phyloP scores from a whole-genome alignment of 2,888 invertebrate species.

The Fabriciana adippe region DNA sequence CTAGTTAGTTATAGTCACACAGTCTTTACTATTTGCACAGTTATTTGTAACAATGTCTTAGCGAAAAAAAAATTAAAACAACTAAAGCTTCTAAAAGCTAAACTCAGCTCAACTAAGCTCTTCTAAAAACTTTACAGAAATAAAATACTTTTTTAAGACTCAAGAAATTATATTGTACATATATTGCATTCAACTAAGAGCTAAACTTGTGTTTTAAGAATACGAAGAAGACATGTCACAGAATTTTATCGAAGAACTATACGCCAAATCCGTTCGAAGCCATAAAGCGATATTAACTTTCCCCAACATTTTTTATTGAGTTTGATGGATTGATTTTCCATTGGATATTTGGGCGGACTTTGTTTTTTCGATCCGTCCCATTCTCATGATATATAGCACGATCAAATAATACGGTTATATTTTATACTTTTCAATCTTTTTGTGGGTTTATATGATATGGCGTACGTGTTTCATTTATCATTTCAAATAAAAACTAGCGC shows the following conservation, averaged over 20 bases:
- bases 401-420: conserved; percentile 58
- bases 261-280: conserved; percentile 42
- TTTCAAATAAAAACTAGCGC: conserved; percentile 12
- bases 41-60: too few species aligned
- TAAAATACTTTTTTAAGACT: too few species aligned
- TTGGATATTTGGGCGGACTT: conserved; percentile 58
- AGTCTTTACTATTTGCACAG: too few species aligned
- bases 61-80: too few species aligned
- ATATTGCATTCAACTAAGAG: neutral
- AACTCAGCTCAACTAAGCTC: too few species aligned
- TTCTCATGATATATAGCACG: conserved; percentile 53
- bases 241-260: conserved; percentile 22
- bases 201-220: conserved; percentile 10
- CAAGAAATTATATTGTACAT: too few species aligned
- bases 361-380: conserved; percentile 49
- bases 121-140: too few species aligned
- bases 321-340: conserved; percentile 64
- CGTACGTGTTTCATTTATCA: conserved; percentile 13
- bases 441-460: conserved; percentile 17
- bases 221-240: conserved; percentile 9
- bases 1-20: too few species aligned
- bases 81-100: too few species aligned
- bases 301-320: conserved; percentile 55
- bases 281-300: conserved; percentile 52
- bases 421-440: conserved; percentile 51